Conservation (phyloP, 2,797 vertebrate species). For the Pyrrhura leucotis region DNA sequence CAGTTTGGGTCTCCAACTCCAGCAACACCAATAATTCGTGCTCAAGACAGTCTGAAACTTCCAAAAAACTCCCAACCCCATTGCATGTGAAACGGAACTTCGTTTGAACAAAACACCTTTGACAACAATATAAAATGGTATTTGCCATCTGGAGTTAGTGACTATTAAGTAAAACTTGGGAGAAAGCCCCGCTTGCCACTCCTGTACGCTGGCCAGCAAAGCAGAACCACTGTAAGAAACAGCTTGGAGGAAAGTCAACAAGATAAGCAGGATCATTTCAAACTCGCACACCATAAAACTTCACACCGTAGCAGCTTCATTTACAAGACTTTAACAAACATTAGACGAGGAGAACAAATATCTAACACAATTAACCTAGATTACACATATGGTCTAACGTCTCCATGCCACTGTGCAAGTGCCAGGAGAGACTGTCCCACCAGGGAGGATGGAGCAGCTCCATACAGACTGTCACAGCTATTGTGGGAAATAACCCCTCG, state of each 20-base stretch:
- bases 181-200: neutral
- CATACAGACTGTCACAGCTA: neutral
- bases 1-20: neutral
- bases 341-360: slow-evolving; percentile 14
- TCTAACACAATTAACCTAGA: neutral
- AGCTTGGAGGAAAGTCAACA: neutral
- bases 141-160: slow-evolving; percentile 4
- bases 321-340: slow-evolving; percentile 10
- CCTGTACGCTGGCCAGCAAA: neutral
- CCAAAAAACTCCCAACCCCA: neutral
- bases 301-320: neutral
- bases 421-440: neutral
- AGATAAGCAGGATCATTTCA: neutral
- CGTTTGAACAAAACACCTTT: neutral
- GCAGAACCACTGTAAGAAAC: neutral
- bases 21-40: neutral
- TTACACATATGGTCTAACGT: neutral
- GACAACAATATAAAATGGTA: neutral
- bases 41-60: neutral
- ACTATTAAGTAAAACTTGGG: neutral
- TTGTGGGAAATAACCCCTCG: neutral
- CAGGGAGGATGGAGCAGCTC: neutral
- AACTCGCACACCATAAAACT: slow-evolving; percentile 2
- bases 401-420: neutral
- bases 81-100: neutral